Base-by-base conservation (phyloP, 1,140 invertebrate species). In the Belonocnema kinseyi region DNA sequence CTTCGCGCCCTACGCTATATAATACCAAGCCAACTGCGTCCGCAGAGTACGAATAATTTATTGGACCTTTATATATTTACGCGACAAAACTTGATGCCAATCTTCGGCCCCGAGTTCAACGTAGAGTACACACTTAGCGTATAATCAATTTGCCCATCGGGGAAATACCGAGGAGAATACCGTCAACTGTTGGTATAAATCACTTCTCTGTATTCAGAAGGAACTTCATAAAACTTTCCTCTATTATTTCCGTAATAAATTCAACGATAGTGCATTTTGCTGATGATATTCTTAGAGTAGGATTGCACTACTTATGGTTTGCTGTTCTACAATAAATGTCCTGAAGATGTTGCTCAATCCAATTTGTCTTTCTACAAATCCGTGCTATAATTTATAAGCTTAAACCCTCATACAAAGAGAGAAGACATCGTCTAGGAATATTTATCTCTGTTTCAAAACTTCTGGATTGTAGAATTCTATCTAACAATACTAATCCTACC, bases 41-140 rank as follows among this genome's bases (percentile, higher is more conserved):
- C 78, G 51, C 74, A 72, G 70, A 74, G 77, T 56, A 56, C 72
- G 85, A 86, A 86, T 87, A 87, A 87, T 86, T 85, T 83, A 86
- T 87, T 77, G 84, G 79, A 79, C 82, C 82, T 80, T 83, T 84
- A 83, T 85, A 84, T 83, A 86, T 88, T 88, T 86, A 87, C 85
- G 82, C 82, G 82, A 86, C 85, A 83, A 80, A 83, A 75, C 85
- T 86, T 79, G 85, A 84, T 86, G 82, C 82, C 83, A 85, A 85
- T 82, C 82, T 85, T 78, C 79, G 17, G 53, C 53, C 12, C 14
- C 12, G 58, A 66, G 58, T 66, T 66, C 12, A 33, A 26, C 58
- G 21, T 66, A 66, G 13, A 66, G 10, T 40, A 21, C 14, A 61
- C 26, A 66, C 61, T 46, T 46, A 46, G 8, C 33, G 40, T 66